These are phyloP conservation scores for Phorcus lineatus DNA, from an alignment of 2,888 invertebrate genomes.

Conservation along the genomic window DNA sequence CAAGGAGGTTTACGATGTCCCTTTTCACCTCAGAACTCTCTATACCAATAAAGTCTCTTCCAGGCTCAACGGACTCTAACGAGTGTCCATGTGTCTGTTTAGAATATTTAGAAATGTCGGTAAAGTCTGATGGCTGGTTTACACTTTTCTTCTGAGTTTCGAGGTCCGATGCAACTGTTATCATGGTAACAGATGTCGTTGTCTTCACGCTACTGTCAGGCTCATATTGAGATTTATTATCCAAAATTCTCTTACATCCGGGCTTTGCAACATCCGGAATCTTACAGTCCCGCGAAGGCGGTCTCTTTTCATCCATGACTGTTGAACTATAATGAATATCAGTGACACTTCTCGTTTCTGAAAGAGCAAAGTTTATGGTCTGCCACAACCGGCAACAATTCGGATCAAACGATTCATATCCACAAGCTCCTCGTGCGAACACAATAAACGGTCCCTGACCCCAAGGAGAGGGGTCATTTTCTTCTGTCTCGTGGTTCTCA, in stretches of 20 bases:
- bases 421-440: background rate
- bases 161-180: background rate
- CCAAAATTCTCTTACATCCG: background rate
- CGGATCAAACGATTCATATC: slow-evolving; percentile 2
- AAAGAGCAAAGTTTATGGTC: background rate
- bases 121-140: background rate
- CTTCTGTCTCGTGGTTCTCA: background rate
- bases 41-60: background rate
- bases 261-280: background rate
- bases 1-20: background rate
- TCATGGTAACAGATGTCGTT: background rate
- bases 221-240: background rate
- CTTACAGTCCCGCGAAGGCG: background rate
- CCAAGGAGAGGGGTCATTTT: background rate
- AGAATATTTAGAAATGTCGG: background rate
- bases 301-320: background rate
- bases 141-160: background rate
- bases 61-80: background rate
- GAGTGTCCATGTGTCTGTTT: background rate
- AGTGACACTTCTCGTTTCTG: background rate
- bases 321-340: too few species aligned
- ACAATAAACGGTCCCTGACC: background rate
- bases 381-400: slow-evolving; percentile 8
- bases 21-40: background rate
- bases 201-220: background rate